Evolutionary conservation across 1,140 invertebrate species (phyloP).

Genomic region (Oedothorax gibbosus): DNA sequence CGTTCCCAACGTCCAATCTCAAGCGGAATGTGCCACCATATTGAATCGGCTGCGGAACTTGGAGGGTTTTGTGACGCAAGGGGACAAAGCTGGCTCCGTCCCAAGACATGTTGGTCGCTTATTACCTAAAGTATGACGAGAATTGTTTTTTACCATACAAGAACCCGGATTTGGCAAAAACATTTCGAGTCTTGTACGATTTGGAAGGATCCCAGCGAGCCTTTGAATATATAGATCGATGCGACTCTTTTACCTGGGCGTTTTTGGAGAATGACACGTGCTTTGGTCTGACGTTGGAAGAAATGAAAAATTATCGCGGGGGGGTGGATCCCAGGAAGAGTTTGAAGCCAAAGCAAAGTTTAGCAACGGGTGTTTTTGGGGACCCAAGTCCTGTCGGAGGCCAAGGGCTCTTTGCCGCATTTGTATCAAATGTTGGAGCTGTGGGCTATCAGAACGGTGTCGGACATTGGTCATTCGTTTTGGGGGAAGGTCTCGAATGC

Average conservation of each 20-base stretch:
- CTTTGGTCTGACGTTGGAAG: neutral
- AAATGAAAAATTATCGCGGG: neutral
- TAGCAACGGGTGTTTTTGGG: neutral
- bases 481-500: conserved; percentile 9
- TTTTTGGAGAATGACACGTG: neutral
- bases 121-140: conserved; percentile 5
- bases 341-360: neutral
- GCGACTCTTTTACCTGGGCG: conserved; percentile 13
- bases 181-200: conserved; percentile 22
- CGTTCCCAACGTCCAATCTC: neutral
- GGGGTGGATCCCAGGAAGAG: neutral
- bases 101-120: conserved; percentile 37
- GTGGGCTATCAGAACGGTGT: neutral
- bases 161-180: neutral
- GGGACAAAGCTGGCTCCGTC: conserved; percentile 14
- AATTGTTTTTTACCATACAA: conserved; percentile 36
- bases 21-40: conserved; percentile 26
- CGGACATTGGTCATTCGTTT: neutral
- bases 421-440: conserved; percentile 5
- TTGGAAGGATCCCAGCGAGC: conserved; percentile 6
- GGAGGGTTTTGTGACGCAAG: neutral
- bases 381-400: conserved; percentile 4
- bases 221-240: conserved; percentile 5
- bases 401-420: conserved; percentile 16
- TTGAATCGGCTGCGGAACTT: neutral